phyloP scores from a whole-genome alignment of 2,888 invertebrate species.

The Tineola bisselliella region DNA sequence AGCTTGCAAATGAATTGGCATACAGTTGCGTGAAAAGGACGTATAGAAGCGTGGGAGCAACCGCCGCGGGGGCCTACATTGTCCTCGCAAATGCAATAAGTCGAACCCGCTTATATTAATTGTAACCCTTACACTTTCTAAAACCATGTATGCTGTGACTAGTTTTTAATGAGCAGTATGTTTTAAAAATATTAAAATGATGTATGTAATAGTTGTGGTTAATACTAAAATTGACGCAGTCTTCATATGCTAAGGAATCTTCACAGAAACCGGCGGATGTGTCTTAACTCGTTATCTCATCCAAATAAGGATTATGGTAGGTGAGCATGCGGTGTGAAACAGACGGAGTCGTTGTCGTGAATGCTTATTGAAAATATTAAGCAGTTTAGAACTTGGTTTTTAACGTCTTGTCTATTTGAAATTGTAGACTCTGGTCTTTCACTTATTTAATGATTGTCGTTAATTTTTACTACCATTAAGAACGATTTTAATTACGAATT shows the following conservation, averaged over 20 bases:
- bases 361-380: background rate
- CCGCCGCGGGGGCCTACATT: constrained; percentile 41
- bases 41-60: constrained; percentile 40
- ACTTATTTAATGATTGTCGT: no score
- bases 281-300: constrained; percentile 38
- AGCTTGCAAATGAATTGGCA: background rate
- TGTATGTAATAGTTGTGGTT: no score
- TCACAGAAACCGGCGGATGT: constrained; percentile 50
- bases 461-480: no score
- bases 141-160: constrained; percentile 18
- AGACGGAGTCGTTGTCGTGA: constrained; percentile 22
- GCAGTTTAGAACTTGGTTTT: background rate
- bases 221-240: background rate
- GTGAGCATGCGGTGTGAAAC: constrained; percentile 31
- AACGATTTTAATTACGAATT: no score
- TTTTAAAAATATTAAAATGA: no score
- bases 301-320: constrained; percentile 31
- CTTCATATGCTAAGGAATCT: background rate
- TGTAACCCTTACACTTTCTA: constrained; percentile 32
- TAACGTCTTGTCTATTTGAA: no score
- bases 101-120: constrained; percentile 42
- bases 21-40: background rate
- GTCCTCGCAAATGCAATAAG: constrained; percentile 29
- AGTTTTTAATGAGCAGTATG: no score
- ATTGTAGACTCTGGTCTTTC: no score